A percentile compares a stretch with the other conserved stretches of the same genome.
These are phyloP conservation scores for Nomada ferruginata DNA, from an alignment of 2,888 invertebrate genomes.

Conservation along the genomic window DNA sequence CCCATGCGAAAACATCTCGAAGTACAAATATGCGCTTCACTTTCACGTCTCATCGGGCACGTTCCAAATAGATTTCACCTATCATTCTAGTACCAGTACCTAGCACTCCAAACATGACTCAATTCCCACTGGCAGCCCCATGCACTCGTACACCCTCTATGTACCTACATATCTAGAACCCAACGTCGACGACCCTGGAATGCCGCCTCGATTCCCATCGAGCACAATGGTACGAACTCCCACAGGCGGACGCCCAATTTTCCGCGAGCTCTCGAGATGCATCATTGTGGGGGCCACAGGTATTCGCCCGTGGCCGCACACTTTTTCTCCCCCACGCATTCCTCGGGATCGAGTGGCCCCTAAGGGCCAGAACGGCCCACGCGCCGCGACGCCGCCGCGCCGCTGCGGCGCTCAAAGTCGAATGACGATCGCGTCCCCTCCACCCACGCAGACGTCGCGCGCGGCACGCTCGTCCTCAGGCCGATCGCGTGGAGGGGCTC, in stretches of 20 bases:
- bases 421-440: slow-evolving; percentile 78
- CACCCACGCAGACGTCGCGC: slow-evolving; percentile 84
- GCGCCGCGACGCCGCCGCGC: slow-evolving; percentile 78
- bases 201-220: slow-evolving; percentile 13
- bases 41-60: background rate
- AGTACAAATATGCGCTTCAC: background rate
- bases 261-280: slow-evolving; percentile 22
- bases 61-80: background rate
- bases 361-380: slow-evolving; percentile 60
- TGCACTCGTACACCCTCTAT: slow-evolving; percentile 37
- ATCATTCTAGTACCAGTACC: background rate
- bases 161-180: background rate
- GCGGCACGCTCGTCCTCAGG: slow-evolving; percentile 77
- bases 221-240: background rate
- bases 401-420: slow-evolving; percentile 70
- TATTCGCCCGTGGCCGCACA: slow-evolving; percentile 38
- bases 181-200: background rate
- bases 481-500: slow-evolving; percentile 64
- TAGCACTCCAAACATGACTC: slow-evolving; percentile 8
- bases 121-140: slow-evolving; percentile 7
- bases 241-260: slow-evolving; percentile 13
- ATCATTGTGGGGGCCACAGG: slow-evolving; percentile 35
- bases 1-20: background rate
- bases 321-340: slow-evolving; percentile 62
- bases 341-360: slow-evolving; percentile 52